A percentile compares a stretch with the other conserved stretches of the same genome.
phyloP scores from a whole-genome alignment of 2,113 vertebrate species.

The Archocentrus centrarchus region DNA sequence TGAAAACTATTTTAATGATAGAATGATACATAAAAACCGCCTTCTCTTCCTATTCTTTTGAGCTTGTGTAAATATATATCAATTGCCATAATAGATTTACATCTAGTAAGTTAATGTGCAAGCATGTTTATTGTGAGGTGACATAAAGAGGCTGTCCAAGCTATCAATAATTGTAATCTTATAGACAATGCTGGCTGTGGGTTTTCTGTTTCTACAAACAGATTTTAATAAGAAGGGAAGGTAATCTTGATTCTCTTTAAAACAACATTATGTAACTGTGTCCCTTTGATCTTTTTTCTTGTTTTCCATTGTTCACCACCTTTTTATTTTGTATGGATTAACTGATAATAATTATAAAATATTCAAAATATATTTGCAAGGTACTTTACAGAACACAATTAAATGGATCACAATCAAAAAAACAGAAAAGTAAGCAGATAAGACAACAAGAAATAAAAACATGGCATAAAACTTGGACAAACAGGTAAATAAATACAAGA shows the following conservation, averaged over 20 bases:
- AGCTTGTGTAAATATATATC: background rate
- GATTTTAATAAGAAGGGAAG: background rate
- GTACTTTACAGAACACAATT: background rate
- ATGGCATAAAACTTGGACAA: background rate
- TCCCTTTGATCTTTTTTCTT: background rate
- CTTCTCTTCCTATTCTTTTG: accelerated
- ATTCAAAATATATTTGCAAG: background rate
- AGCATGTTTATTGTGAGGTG: background rate
- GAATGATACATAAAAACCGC: too few relatives aligned
- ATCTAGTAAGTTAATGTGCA: background rate
- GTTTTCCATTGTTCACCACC: background rate
- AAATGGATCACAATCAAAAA: too few relatives aligned
- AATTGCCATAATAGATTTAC: background rate
- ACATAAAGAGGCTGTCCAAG: background rate
- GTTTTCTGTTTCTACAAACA: background rate
- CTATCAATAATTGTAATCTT: background rate
- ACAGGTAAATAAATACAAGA: background rate
- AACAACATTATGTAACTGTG: too few relatives aligned
- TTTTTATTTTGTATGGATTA: accelerated
- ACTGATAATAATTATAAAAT: background rate
- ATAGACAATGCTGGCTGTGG: background rate
- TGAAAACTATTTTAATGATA: too few relatives aligned
- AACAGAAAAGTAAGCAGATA: background rate
- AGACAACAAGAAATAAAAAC: background rate
- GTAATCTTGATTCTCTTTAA: background rate